These are phyloP conservation scores for Dexiosoma caninum DNA, from an alignment of 2,888 invertebrate genomes.

Conservation along the genomic window DNA sequence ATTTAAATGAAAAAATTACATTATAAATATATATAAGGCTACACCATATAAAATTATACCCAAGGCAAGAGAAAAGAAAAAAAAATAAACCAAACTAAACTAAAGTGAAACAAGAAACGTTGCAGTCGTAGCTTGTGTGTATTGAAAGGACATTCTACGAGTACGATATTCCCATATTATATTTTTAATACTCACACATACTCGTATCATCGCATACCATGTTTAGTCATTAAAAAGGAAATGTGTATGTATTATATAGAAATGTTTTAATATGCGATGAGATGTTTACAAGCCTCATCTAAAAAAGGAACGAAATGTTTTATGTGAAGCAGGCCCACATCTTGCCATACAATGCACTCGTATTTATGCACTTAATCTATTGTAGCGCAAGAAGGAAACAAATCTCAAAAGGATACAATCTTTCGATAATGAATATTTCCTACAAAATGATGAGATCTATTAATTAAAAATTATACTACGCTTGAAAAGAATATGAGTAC, in stretches of 20 bases:
- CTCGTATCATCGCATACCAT: background rate
- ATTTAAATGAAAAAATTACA: background rate
- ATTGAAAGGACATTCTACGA: slow-evolving; percentile 25
- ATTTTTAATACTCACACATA: background rate
- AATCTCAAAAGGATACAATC: slow-evolving; percentile 26
- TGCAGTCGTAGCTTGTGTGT: slow-evolving; percentile 21
- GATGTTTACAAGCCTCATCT: slow-evolving; percentile 43
- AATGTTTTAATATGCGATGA: slow-evolving; percentile 36
- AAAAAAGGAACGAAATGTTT: slow-evolving; percentile 26
- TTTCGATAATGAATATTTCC: background rate
- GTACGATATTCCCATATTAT: background rate
- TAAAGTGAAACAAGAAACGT: slow-evolving; percentile 1
- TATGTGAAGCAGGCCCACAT: background rate
- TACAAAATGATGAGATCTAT: background rate
- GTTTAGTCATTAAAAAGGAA: slow-evolving; percentile 27
- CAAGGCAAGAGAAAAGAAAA: slow-evolving; percentile 36
- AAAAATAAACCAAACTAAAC: background rate
- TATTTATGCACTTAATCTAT: slow-evolving; percentile 29
- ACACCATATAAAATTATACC: slow-evolving; percentile 37
- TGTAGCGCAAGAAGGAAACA: background rate
- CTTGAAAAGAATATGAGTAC: background rate
- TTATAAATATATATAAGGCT: too few relatives aligned
- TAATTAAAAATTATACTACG: background rate
- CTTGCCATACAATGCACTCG: background rate
- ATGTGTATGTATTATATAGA: slow-evolving; percentile 37